Evolutionary conservation across 2,797 vertebrate species (phyloP).

Genomic region (Sparus aurata): DNA sequence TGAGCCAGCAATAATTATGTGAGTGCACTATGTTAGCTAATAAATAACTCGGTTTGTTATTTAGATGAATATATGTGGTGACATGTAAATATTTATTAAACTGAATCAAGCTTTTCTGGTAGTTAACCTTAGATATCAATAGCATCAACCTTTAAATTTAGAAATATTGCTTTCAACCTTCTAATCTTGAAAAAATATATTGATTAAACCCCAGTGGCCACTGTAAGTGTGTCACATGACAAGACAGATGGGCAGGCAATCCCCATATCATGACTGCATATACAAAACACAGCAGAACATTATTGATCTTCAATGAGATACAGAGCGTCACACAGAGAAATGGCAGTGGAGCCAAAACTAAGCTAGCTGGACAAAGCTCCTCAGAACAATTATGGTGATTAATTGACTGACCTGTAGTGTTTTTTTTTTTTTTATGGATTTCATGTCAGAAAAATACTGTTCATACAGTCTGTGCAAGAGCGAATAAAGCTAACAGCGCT

Average conservation of each 20-base stretch:
- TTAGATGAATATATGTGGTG: background rate
- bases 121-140: background rate
- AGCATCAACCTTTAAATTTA: background rate
- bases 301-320: conserved; percentile 70
- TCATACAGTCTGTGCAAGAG: conserved; percentile 37
- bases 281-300: conserved; percentile 20
- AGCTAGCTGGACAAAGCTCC: conserved; percentile 51
- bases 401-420: conserved; percentile 50
- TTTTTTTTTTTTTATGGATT: conserved; percentile 53
- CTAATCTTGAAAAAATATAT: background rate
- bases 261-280: conserved; percentile 16
- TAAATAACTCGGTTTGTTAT: background rate
- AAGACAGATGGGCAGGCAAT: conserved; percentile 61
- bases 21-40: background rate
- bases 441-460: conserved; percentile 49
- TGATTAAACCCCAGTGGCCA: conserved; percentile 27
- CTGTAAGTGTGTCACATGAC: conserved; percentile 25
- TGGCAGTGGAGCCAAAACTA: conserved; percentile 10
- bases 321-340: conserved; percentile 37
- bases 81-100: background rate
- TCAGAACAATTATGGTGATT: conserved; percentile 45
- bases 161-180: conserved; percentile 2
- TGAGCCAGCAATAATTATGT: background rate
- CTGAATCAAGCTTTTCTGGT: background rate
- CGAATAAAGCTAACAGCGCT: conserved; percentile 6